Base-by-base conservation (phyloP, 2,888 invertebrate genomes). In the Bellardia bayeri region DNA sequence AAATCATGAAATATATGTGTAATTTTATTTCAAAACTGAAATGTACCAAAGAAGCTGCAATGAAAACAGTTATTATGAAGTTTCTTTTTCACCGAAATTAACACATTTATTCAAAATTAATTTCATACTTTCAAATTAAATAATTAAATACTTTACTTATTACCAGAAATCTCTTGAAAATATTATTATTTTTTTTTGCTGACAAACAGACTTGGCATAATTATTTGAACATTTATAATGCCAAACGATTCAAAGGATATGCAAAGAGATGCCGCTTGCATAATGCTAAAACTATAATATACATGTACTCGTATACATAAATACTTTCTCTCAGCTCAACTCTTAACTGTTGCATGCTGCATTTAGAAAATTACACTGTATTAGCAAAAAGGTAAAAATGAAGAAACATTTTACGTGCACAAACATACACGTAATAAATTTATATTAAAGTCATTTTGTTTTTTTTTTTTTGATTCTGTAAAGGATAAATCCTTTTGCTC, bases 311-410 rank as follows among this genome's bases (percentile, higher is more conserved):
- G 37, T 37, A 5, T 37, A 6, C 6, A 37, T 37, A 6, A 3
- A 37, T 3, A 2, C 11, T 45, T 45, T 51, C 51, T 40, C 40
- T 40, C 9, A 33, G 56, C 45, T 7, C 11, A 16, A 30, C 45
- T 56, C 14, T 56, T 40, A 75, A 68, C 82, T 75, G 56, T 82
- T 82, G 74, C 82, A 68, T 75, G 56, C 66, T 45, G 37, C 69
- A 63, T 71, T 72, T 61, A 30, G 16, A 45, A 81, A 23, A 33
- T 64, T 64, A 16, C 16, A 69, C 2, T 64, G 23, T 75, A 58
- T 80, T 75, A 37, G 58, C 49, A 23, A 51, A 64, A 75, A 68
- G 23, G 56, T 40, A 68, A 37, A 75, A 71, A 56, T 16, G 16
- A 56, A 49, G 30, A 66, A 58, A 75, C 33, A 23, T 66, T 13